Evolutionary conservation across 2,888 invertebrate species (phyloP).

Genomic region (Chloromyia formosa): DNA sequence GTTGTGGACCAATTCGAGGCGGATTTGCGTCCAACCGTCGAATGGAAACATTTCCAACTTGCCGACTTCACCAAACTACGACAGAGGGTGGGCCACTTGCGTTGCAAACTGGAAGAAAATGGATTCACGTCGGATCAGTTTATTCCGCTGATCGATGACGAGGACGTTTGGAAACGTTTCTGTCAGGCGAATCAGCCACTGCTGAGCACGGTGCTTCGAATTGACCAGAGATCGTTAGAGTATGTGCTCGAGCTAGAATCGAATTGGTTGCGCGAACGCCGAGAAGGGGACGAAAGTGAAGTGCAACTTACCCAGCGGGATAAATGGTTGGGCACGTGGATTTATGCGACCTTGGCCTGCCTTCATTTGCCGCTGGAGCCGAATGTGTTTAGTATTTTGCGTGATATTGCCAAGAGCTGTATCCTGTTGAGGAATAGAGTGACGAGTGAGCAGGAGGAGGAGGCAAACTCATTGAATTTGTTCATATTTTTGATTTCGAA

Average conservation of each 20-base stretch:
- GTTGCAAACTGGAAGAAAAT: slow-evolving; percentile 51
- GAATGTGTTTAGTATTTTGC: slow-evolving; percentile 58
- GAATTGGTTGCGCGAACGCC: slow-evolving; percentile 56
- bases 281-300: slow-evolving; percentile 45
- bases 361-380: slow-evolving; percentile 62
- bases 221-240: slow-evolving; percentile 60
- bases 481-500: slow-evolving; percentile 60
- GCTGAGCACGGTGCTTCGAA: slow-evolving; percentile 57
- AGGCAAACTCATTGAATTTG: slow-evolving; percentile 60
- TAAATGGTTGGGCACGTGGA: slow-evolving; percentile 61
- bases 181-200: slow-evolving; percentile 58
- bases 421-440: slow-evolving; percentile 57
- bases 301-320: slow-evolving; percentile 55
- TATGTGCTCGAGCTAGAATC: slow-evolving; percentile 57
- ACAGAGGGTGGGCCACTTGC: slow-evolving; percentile 52
- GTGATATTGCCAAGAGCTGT: slow-evolving; percentile 60
- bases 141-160: slow-evolving; percentile 55
- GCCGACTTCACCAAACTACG: slow-evolving; percentile 56
- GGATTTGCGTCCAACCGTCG: slow-evolving; percentile 58
- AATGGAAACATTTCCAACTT: slow-evolving; percentile 60
- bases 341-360: slow-evolving; percentile 60
- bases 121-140: slow-evolving; percentile 50
- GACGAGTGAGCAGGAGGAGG: slow-evolving; percentile 53
- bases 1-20: slow-evolving; percentile 52
- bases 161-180: slow-evolving; percentile 56